Evolutionary conservation across 2,888 invertebrate species (phyloP).

Genomic region (Acrobasis consociella): DNA sequence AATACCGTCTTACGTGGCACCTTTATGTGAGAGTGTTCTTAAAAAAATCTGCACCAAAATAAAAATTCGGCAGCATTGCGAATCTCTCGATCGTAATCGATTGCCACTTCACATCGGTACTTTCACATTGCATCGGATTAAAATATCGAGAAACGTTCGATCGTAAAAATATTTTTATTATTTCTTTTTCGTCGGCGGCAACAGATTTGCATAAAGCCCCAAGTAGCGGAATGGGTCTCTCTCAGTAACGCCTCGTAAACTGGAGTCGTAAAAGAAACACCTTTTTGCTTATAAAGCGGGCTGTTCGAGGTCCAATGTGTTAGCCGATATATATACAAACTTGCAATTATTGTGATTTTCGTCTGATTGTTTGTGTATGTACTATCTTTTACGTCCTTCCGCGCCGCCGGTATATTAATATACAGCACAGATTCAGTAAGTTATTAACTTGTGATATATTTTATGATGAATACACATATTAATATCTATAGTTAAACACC

Average conservation of each 20-base stretch:
- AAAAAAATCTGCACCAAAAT: background rate
- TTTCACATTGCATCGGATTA: slow-evolving; percentile 58
- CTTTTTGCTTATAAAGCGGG: slow-evolving; percentile 43
- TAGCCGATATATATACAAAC: background rate
- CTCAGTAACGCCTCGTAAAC: slow-evolving; percentile 61
- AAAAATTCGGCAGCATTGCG: slow-evolving; percentile 13
- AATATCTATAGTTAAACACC: no score
- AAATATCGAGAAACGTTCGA: slow-evolving; percentile 51
- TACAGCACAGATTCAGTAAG: no score
- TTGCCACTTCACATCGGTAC: slow-evolving; percentile 46
- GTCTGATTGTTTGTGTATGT: no score
- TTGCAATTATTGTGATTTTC: background rate
- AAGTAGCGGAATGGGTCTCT: slow-evolving; percentile 63
- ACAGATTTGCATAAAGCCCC: slow-evolving; percentile 68
- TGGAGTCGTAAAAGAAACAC: slow-evolving; percentile 71
- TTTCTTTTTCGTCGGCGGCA: slow-evolving; percentile 52
- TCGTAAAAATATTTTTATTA: slow-evolving; percentile 48
- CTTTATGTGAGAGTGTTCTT: background rate
- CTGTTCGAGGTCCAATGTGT: background rate
- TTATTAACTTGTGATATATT: no score
- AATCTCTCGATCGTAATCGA: slow-evolving; percentile 35
- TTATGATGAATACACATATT: no score
- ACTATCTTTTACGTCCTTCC: no score
- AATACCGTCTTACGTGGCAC: background rate
- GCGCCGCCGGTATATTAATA: no score